Conservation (phyloP, 2,113 vertebrate genomes). For the Pelvicachromis taeniatus region DNA sequence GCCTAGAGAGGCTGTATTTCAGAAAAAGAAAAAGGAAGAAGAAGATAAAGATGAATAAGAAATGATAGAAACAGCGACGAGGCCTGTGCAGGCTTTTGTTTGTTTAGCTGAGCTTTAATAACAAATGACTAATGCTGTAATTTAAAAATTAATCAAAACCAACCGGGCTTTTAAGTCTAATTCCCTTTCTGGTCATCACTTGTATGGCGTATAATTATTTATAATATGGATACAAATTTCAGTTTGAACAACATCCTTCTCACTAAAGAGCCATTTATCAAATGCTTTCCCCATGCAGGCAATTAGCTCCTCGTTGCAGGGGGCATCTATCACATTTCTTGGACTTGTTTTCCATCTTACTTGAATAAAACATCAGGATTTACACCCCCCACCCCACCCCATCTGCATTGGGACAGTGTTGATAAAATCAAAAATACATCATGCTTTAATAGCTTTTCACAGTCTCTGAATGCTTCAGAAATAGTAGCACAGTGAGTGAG, state of each 20-base stretch:
- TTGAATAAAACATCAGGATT: background rate
- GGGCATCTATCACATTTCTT: background rate
- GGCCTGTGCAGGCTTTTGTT: background rate
- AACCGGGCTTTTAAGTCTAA: background rate
- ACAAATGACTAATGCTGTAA: background rate
- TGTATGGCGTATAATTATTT: background rate
- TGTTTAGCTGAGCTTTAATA: background rate
- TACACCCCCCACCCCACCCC: background rate
- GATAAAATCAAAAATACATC: conserved; percentile 1
- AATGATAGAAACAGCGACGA: background rate
- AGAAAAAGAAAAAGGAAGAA: background rate
- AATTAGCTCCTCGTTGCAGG: background rate
- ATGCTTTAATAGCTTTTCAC: background rate
- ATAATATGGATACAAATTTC: background rate
- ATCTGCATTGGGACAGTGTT: background rate
- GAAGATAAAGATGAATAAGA: background rate
- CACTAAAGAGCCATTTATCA: background rate
- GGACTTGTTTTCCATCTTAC: background rate
- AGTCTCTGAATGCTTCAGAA: background rate
- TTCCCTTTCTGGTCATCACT: background rate
- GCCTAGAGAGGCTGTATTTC: background rate
- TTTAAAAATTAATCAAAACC: background rate
- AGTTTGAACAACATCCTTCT: background rate
- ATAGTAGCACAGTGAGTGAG: background rate
- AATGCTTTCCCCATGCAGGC: background rate